These are phyloP conservation scores for Solea senegalensis DNA, from an alignment of 2,113 vertebrate species.

Conservation along the genomic window DNA sequence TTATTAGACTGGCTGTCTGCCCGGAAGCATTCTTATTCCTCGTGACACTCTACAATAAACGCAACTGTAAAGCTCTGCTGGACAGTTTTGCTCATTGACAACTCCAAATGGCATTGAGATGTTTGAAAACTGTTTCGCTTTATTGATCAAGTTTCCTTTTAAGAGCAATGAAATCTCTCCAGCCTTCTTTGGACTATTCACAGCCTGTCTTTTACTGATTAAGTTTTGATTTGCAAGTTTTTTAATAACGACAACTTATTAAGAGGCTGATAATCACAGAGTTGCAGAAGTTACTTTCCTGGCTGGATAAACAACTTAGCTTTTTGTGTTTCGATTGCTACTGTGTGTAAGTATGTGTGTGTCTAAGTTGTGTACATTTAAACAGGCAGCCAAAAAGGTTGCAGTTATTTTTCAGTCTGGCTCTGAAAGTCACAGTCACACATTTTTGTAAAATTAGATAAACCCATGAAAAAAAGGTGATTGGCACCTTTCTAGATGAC, in stretches of 20 bases:
- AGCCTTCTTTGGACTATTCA: background rate
- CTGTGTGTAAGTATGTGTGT: background rate
- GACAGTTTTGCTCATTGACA: slow-evolving; percentile 5
- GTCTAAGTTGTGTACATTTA: background rate
- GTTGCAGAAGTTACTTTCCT: no score
- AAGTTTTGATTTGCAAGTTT: background rate
- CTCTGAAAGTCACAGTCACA: no score
- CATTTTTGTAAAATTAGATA: no score
- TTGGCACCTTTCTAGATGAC: no score
- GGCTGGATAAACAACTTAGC: slow-evolving; percentile 6
- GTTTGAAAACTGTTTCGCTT: slow-evolving; percentile 15
- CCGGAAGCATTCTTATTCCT: slow-evolving; percentile 38
- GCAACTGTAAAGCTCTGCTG: background rate
- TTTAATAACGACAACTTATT: background rate
- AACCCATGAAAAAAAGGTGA: no score
- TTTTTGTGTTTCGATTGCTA: background rate
- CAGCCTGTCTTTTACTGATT: background rate
- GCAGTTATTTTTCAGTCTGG: no score
- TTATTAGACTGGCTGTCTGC: slow-evolving; percentile 56
- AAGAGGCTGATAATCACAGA: background rate
- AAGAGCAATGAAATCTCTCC: background rate
- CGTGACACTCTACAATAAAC: slow-evolving; percentile 33
- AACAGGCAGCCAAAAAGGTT: no score
- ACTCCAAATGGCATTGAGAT: slow-evolving; percentile 7
- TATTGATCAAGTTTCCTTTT: slow-evolving; percentile 6